phyloP scores from a whole-genome alignment of 2,888 invertebrate species.

The Spisula solida region DNA sequence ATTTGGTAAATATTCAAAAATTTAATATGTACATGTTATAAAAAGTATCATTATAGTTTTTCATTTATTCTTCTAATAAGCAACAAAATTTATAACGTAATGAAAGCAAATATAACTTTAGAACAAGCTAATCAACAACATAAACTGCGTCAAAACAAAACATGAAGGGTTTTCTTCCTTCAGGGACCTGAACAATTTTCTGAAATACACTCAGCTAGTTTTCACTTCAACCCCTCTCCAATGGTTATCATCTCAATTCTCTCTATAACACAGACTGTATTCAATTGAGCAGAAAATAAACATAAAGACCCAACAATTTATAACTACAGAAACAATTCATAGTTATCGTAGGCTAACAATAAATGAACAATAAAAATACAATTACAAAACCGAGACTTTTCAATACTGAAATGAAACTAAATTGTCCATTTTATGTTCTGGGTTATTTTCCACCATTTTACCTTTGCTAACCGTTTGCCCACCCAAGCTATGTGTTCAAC shows the following conservation, averaged over 20 bases:
- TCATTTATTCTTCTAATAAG: too few relatives aligned
- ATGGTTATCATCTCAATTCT: not conserved
- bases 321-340: not conserved
- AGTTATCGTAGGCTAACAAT: not conserved
- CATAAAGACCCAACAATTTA: not conserved
- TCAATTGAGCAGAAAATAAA: not conserved
- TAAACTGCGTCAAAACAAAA: too few relatives aligned
- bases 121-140: too few relatives aligned
- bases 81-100: too few relatives aligned
- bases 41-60: too few relatives aligned
- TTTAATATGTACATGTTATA: too few relatives aligned
- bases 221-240: not conserved
- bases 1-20: too few relatives aligned
- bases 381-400: not conserved
- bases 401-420: not conserved
- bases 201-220: not conserved
- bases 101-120: too few relatives aligned
- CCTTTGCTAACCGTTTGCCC: not conserved
- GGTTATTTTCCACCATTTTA: not conserved
- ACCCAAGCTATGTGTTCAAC: conserved; percentile 25
- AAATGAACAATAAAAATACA: not conserved
- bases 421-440: not conserved
- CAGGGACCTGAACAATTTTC: not conserved
- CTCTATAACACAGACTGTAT: not conserved
- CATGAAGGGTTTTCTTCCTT: too few relatives aligned